Base-by-base conservation (phyloP, 2,113 vertebrate genomes). In the Aspidoscelis tigris region DNA sequence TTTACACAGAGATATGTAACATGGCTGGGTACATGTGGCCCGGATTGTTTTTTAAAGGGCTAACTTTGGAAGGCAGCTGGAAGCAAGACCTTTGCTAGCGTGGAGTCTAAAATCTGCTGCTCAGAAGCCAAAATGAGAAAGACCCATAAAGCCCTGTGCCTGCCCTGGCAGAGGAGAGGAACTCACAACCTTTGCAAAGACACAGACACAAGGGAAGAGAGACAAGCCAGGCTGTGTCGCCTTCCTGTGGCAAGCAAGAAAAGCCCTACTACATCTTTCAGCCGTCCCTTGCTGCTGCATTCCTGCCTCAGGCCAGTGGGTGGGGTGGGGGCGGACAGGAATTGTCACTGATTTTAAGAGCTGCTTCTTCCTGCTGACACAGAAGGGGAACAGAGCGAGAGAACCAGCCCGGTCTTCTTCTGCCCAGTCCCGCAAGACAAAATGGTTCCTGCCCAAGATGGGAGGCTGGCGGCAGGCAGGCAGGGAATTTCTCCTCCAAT, bases 231-330 rank as follows among this genome's bases (percentile, higher is more conserved):
- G 76, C 1, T 41, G 88, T 86, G 81, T 2, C 16, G 8, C 69
- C 21, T 21, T 50, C 83, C 91, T 89, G 44, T 77, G 88, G 91
- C 68, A 20, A 64, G 55, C 73, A 47, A 2, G 75, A 79, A 89
- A 89, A 12, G 78, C 74, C 33, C 33, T 33, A 33, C 55, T 55
- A 84, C 76, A 69, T 76, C 65, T 78, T 86, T 87, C 83, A 81
- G 86, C 85, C 80, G 55, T 86, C 82, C 83, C 0, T 74, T 66
- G 81, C 39, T 72, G 76, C 53, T 78, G 75, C 88, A 87, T 81
- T 76, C 87, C 81, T 82, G 70, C 43, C 3, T 14, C 4, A 5
- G 18, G 55, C 18, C 33, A 39, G 33, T 5, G 55, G 21, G 64
- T 16, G 41, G 33, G 18, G 33, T 22, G 3, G 12, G 71, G 71